Base-by-base conservation (phyloP, 1,140 invertebrate species). In the Drosophila carrolli region DNA sequence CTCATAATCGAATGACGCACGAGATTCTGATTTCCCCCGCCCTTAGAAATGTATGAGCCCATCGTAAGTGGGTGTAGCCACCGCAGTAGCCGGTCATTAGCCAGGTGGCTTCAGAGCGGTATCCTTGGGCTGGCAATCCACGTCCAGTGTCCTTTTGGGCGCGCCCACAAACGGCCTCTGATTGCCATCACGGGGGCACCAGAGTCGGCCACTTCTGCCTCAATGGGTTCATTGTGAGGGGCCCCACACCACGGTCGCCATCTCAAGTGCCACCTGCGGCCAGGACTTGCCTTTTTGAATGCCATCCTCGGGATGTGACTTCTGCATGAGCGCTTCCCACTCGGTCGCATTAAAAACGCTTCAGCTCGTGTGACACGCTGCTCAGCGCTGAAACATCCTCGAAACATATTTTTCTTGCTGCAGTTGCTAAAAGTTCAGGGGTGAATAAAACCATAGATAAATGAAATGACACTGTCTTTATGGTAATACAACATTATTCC, bases 1-100 rank as follows among this genome's bases (percentile, higher is more conserved):
- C 47, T 82, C 83, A 82, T 82, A 88, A 83, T 88, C 83, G 75
- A 83, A 86, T 86, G 83, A 86, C 83, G 83, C 83, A 86, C 83
- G 83, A 77, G 62, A 38, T 57, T 76, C 62, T 82, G 75, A 78
- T 78, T 82, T 68, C 72, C 78, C 72, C 50, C 75, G 51, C 53
- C 54, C 58, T 44, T 35, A 51, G 43, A 57, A 53, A 47, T 19
- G 38, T 14, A 32, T 56, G 16, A 19, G 27, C 51, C 23, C 23
- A 40, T 27, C 0, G 6, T 6, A 7, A 8, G 65, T 56, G 73
- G 32, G 38, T 51, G 61, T 59, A 53, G 73, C 59, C 29, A 32
- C 29, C 29, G 29, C 29, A 32, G n/a, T 16, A 58, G 61, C 63
- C 46, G 53, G 50, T 75, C 72, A 75, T 77, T 56, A 67, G 55